phyloP scores from a whole-genome alignment of 2,113 vertebrate species.

The Taurulus bubalis region DNA sequence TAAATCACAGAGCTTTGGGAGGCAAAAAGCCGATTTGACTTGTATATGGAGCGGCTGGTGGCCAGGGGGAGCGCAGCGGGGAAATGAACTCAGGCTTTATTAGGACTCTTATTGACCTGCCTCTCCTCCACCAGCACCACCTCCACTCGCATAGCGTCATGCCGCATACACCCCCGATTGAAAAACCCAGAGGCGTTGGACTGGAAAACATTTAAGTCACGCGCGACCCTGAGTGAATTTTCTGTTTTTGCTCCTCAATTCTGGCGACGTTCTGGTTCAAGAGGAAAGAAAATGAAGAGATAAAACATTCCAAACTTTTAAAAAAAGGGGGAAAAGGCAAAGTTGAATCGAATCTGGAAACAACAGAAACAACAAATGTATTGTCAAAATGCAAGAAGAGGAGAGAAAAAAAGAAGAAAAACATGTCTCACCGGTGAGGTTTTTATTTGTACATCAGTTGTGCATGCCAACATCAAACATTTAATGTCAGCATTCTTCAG shows the following conservation, averaged over 20 bases:
- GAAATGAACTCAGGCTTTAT: constrained; percentile 87
- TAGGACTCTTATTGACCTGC: constrained; percentile 84
- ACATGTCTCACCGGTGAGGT: constrained; percentile 72
- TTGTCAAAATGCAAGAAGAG: constrained; percentile 67
- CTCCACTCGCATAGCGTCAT: constrained; percentile 54
- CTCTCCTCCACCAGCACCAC: constrained; percentile 75
- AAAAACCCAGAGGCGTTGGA: constrained; percentile 54
- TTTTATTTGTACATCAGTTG: constrained; percentile 81
- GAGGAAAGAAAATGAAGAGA: constrained; percentile 33
- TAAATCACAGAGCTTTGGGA: constrained; percentile 96
- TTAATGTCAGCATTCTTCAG: constrained; percentile 82
- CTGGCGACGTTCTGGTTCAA: constrained; percentile 52
- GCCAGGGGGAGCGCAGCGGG: constrained; percentile 81
- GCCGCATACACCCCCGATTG: constrained; percentile 56
- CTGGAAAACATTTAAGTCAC: constrained; percentile 62
- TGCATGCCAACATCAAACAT: constrained; percentile 82
- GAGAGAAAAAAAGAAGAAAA: neutral
- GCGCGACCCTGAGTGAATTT: constrained; percentile 49
- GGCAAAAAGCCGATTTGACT: constrained; percentile 95
- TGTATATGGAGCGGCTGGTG: constrained; percentile 91
- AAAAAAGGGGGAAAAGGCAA: constrained; percentile 60
- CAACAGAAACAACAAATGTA: constrained; percentile 78
- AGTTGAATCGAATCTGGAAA: constrained; percentile 71
- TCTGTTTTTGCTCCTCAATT: constrained; percentile 32
- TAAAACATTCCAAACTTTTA: constrained; percentile 67